These are phyloP conservation scores for Diogma glabrata DNA, from an alignment of 2,888 invertebrate species.

Conservation along the genomic window DNA sequence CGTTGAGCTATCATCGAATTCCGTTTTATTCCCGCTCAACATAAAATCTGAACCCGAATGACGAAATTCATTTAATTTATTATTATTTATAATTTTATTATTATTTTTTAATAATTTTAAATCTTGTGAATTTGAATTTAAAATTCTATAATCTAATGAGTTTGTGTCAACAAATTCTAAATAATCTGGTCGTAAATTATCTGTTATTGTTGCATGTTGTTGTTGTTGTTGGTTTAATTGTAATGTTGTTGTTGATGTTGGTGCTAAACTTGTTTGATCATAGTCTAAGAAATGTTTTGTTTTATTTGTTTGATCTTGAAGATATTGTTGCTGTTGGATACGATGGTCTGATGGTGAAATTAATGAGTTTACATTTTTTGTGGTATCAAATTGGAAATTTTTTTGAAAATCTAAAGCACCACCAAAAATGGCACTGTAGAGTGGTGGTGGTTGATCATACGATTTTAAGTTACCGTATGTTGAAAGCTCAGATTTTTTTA, in stretches of 20 bases:
- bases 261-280: neutral
- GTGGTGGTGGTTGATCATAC: slow-evolving; percentile 4
- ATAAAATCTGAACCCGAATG: slow-evolving; percentile 14
- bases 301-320: slow-evolving; percentile 21
- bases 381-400: slow-evolving; percentile 8
- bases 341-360: slow-evolving; percentile 15
- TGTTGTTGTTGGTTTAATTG: slow-evolving; percentile 5
- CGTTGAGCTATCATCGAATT: slow-evolving; percentile 1
- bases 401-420: slow-evolving; percentile 6
- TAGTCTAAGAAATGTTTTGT: slow-evolving; percentile 3
- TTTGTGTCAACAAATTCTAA: slow-evolving; percentile 17
- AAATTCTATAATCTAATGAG: slow-evolving; percentile 15
- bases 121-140: slow-evolving; percentile 1
- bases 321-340: slow-evolving; percentile 17
- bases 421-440: slow-evolving; percentile 9
- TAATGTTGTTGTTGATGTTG: slow-evolving; percentile 4
- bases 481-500: slow-evolving; percentile 18
- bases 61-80: slow-evolving; percentile 10
- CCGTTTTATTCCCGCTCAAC: neutral
- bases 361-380: slow-evolving; percentile 7
- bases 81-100: neutral
- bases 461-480: neutral
- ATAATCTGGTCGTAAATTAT: slow-evolving; percentile 13
- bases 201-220: neutral
- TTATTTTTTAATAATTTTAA: neutral